Evolutionary conservation across 2,888 invertebrate genomes (phyloP).

Genomic region (Eupelmus urozonus): DNA sequence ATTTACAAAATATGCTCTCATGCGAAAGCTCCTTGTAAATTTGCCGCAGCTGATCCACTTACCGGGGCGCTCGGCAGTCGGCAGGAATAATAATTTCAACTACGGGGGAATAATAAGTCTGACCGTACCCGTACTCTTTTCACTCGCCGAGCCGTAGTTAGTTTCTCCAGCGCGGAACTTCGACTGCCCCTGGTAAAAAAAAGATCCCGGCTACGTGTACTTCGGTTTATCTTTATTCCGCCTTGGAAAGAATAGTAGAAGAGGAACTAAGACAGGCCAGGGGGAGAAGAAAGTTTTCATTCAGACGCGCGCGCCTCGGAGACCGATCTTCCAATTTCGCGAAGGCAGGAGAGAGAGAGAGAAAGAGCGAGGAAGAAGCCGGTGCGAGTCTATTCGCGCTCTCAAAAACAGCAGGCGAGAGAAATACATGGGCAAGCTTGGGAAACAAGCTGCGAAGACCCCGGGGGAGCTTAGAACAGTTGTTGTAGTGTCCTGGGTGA

Average conservation of each 20-base stretch:
- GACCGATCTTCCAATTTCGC: slow-evolving; percentile 55
- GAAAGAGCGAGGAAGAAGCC: too few relatives aligned
- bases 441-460: slow-evolving; percentile 26
- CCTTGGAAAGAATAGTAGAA: too few relatives aligned
- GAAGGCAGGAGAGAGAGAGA: slow-evolving; percentile 25
- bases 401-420: too few relatives aligned
- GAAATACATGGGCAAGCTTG: too few relatives aligned
- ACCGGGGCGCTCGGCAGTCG: not conserved
- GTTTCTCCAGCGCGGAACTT: too few relatives aligned
- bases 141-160: too few relatives aligned
- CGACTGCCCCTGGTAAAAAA: too few relatives aligned
- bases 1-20: slow-evolving; percentile 49
- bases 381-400: slow-evolving; percentile 36
- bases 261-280: slow-evolving; percentile 2
- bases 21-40: slow-evolving; percentile 40
- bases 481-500: slow-evolving; percentile 32
- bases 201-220: too few relatives aligned
- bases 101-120: slow-evolving; percentile 42
- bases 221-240: too few relatives aligned
- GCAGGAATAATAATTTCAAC: slow-evolving; percentile 54
- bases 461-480: too few relatives aligned
- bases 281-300: slow-evolving; percentile 46
- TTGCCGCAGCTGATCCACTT: slow-evolving; percentile 41
- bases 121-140: slow-evolving; percentile 27
- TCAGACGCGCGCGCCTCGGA: slow-evolving; percentile 10